Base-by-base conservation (phyloP, 2,888 invertebrate genomes). In the Drosophila ustulata region DNA sequence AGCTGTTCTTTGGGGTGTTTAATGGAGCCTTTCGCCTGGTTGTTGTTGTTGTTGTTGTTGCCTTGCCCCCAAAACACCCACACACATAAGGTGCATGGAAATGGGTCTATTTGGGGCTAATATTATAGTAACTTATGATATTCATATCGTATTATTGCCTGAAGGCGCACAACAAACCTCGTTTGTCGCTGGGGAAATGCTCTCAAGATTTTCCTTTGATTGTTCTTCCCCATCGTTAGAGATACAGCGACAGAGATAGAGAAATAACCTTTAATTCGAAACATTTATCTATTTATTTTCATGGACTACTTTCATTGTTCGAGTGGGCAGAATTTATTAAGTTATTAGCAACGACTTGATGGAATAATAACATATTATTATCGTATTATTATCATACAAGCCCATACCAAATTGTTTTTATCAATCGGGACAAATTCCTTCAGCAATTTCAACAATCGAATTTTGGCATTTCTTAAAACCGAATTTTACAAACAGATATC, bases 41-140 rank as follows among this genome's bases (percentile, higher is more conserved):
- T 72, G 53, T 69, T 71, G 18, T 18, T 18, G 18, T 18, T 18
- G 18, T 18, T 18, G 18, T 18, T 18, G 18, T 59, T 11, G 4
- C 34, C n/a, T n/a, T 4, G 6, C 28, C 59, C 66, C 56, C 13
- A 72, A 62, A 80, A 72, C 66, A 13, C 39, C 6, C 39, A 13
- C 11, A 34, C 34, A 34, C 34, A 34, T 11, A 34, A 34, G 34
- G 13, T 13, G 39, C 13, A 7, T 39, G 62, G 70, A 82, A 77
- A 81, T 83, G 78, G 81, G 82, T 82, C 82, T 82, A 82, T 82
- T 82, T 82, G 80, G 85, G 85, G 82, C 85, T 84, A 84, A 84
- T 82, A 85, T 82, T 77, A 82, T 82, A 77, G 85, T 84, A 75
- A 82, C 85, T 82, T 77, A 80, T 84, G 80, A 82, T 82, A 84